Percentiles rank a stretch among this genome's conserved stretches.
Conservation (phyloP, 2,113 vertebrate genomes). For the Brachirus orientalis region DNA sequence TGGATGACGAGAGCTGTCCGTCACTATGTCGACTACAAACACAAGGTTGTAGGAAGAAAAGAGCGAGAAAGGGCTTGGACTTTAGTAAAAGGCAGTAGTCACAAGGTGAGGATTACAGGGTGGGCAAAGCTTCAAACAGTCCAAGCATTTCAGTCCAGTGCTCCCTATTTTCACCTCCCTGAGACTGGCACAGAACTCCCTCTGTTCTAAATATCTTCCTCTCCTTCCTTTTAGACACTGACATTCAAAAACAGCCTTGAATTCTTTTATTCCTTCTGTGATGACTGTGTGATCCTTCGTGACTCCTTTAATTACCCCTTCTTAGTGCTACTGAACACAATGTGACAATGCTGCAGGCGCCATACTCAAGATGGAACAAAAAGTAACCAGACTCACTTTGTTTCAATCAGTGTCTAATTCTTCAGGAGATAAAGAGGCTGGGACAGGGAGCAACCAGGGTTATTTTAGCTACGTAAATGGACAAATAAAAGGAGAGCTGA, state of each 20-base stretch:
- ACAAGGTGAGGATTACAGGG: constrained; percentile 76
- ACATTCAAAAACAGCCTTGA: constrained; percentile 30
- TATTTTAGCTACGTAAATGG: constrained; percentile 12
- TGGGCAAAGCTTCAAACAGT: constrained; percentile 74
- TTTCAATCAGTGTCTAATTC: constrained; percentile 14
- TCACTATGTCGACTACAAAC: constrained; percentile 33
- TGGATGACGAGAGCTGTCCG: constrained; percentile 19
- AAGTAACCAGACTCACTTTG: constrained; percentile 21
- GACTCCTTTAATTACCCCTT: constrained; percentile 55
- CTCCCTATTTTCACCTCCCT: constrained; percentile 48
- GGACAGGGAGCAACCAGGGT: constrained; percentile 1
- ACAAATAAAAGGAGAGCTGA: neutral
- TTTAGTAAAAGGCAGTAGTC: constrained; percentile 70
- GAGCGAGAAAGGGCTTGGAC: constrained; percentile 48
- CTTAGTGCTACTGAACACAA: constrained; percentile 18
- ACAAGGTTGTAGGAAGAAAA: constrained; percentile 40
- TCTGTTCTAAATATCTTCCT: neutral
- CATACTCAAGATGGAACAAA: constrained; percentile 14
- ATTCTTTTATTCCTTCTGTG: constrained; percentile 12
- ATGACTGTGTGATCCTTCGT: constrained; percentile 27
- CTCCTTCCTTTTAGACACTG: constrained; percentile 15
- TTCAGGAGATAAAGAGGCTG: constrained; percentile 8
- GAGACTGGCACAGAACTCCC: constrained; percentile 21
- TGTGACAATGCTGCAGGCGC: constrained; percentile 20
- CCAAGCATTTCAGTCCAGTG: constrained; percentile 62